Percentiles rank a stretch among this genome's conserved stretches.
phyloP scores from a whole-genome alignment of 2,113 vertebrate species.

The Muntiacus muntjak region DNA sequence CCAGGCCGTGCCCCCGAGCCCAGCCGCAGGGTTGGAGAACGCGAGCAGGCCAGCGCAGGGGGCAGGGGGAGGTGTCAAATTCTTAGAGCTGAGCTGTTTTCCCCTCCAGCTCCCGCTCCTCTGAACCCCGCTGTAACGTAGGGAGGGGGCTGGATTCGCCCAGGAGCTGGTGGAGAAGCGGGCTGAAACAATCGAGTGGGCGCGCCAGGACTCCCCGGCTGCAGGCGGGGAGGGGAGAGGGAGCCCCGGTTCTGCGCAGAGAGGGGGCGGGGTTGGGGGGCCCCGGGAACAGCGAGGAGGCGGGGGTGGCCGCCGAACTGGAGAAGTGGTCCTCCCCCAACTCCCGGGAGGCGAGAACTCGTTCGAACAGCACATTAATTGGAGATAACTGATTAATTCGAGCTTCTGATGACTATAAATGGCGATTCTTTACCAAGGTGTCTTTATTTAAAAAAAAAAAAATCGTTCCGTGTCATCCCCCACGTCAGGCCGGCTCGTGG shows the following conservation, averaged over 20 bases:
- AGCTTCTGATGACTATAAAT: conserved; percentile 79
- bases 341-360: conserved; percentile 40
- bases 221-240: conserved; percentile 18
- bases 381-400: conserved; percentile 64
- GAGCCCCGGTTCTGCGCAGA: conserved; percentile 29
- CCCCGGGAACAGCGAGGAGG: background rate
- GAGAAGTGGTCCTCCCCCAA: background rate
- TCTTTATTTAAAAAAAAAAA: conserved; percentile 74
- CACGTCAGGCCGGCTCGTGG: conserved; percentile 88
- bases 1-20: background rate
- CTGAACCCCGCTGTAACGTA: background rate
- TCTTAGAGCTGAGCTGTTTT: background rate
- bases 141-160: background rate
- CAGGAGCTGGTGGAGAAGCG: background rate
- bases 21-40: background rate
- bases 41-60: background rate
- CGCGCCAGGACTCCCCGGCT: conserved; percentile 60
- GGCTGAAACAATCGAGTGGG: conserved; percentile 64
- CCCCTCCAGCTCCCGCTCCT: background rate
- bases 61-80: background rate
- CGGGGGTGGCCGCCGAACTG: conserved; percentile 5
- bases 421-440: conserved; percentile 80
- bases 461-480: conserved; percentile 82
- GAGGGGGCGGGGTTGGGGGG: conserved; percentile 5
- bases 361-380: conserved; percentile 57